Conservation (phyloP, 2,113 vertebrate species). For the Albula goreensis region DNA sequence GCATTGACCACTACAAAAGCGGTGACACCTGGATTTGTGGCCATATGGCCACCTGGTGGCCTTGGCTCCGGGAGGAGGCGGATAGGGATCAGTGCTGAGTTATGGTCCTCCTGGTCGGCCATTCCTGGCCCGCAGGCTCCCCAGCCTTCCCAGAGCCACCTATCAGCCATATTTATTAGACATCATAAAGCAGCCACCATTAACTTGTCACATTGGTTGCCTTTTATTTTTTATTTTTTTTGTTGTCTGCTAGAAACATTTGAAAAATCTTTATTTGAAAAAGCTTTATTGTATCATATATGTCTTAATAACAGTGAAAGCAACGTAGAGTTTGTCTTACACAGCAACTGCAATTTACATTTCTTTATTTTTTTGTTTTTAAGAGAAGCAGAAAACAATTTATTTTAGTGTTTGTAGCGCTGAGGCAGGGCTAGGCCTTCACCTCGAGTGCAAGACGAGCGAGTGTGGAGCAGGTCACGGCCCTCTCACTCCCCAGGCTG, state of each 20-base stretch:
- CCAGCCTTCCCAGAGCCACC: neutral
- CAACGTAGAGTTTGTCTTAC: neutral
- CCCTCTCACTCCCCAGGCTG: conserved; percentile 35
- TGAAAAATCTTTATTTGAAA: neutral
- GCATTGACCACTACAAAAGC: neutral
- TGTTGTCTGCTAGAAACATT: neutral
- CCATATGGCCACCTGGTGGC: neutral
- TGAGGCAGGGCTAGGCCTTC: neutral
- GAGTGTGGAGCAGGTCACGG: conserved; percentile 7
- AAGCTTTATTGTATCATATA: conserved; percentile 7
- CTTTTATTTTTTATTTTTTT: neutral
- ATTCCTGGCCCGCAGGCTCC: neutral
- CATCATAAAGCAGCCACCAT: neutral
- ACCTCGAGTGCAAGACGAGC: neutral
- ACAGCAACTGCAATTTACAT: neutral
- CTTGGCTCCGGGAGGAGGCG: neutral
- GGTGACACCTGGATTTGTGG: conserved; percentile 5
- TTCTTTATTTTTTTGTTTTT: no score
- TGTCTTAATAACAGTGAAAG: neutral
- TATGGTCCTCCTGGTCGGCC: neutral
- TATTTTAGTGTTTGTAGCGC: neutral
- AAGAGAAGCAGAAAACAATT: neutral
- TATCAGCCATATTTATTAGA: conserved; percentile 13
- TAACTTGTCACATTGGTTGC: neutral
- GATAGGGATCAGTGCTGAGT: neutral